A percentile compares a stretch with the other conserved stretches of the same genome.
Evolutionary conservation across 2,113 vertebrate species (phyloP).

Genomic region (Sinocyclocheilus grahami): DNA sequence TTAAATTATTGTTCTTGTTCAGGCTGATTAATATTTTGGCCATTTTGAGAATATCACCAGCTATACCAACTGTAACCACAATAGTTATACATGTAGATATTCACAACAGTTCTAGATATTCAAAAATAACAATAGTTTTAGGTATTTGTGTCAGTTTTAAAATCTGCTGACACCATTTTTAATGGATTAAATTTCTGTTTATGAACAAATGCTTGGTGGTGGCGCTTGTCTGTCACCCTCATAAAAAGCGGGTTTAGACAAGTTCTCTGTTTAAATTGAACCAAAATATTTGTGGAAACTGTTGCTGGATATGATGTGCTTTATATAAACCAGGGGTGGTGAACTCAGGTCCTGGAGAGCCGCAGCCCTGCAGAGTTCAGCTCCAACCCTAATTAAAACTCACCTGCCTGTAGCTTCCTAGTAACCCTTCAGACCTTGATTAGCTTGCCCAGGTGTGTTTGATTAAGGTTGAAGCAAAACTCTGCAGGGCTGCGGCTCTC

Average conservation of each 20-base stretch:
- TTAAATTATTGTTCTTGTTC: background rate
- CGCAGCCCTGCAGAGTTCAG: too few relatives aligned
- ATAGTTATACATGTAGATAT: background rate
- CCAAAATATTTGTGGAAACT: background rate
- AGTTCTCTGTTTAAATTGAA: background rate
- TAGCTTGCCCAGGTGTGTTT: too few relatives aligned
- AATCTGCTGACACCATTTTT: background rate
- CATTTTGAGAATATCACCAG: background rate
- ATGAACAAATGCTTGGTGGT: background rate
- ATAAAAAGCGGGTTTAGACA: background rate
- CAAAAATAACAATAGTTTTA: background rate
- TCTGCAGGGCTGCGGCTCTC: too few relatives aligned
- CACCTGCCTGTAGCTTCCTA: too few relatives aligned
- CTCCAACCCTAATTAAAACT: too few relatives aligned
- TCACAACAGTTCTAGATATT: too few relatives aligned
- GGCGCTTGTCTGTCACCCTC: background rate
- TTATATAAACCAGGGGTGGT: background rate
- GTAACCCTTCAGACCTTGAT: too few relatives aligned
- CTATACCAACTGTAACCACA: background rate
- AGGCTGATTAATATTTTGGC: background rate
- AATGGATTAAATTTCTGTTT: background rate
- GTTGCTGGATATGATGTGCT: background rate
- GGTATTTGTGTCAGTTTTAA: background rate
- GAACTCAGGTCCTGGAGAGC: too few relatives aligned
- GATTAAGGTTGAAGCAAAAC: too few relatives aligned